Percentiles rank a stretch among this genome's conserved stretches.
phyloP scores from a whole-genome alignment of 2,113 vertebrate genomes.

The Crotalus tigris region DNA sequence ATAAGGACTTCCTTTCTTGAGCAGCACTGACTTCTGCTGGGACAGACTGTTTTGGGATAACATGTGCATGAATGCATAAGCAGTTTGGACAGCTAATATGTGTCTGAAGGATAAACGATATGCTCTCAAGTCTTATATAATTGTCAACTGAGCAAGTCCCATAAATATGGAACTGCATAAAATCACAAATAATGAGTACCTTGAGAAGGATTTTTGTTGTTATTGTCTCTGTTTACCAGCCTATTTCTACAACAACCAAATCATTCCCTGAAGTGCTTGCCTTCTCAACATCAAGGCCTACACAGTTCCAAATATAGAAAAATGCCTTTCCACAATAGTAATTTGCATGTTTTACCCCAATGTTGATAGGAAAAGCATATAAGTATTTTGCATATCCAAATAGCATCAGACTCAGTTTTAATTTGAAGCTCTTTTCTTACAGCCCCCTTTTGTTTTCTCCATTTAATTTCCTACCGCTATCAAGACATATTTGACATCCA shows the following conservation, averaged over 20 bases:
- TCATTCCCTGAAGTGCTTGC: not conserved
- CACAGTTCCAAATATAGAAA: not conserved
- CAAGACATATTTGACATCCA: not conserved
- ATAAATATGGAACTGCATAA: not conserved
- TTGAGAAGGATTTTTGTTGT: not conserved
- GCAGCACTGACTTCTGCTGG: not conserved
- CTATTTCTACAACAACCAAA: not conserved
- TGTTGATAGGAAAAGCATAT: not conserved
- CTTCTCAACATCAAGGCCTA: not conserved
- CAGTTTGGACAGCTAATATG: not conserved
- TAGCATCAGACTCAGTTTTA: not conserved
- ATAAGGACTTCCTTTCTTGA: not conserved
- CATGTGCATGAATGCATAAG: not conserved
- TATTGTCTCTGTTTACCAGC: not conserved
- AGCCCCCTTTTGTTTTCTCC: not conserved
- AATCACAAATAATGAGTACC: not conserved
- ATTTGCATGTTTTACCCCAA: not conserved
- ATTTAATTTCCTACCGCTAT: not conserved
- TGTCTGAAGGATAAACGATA: not conserved
- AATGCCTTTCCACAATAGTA: not conserved
- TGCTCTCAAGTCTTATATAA: not conserved
- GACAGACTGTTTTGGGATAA: not conserved
- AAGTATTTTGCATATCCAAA: not conserved
- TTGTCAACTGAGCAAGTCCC: not conserved
- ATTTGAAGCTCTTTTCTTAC: not conserved